These are phyloP conservation scores for Chelonus insularis DNA, from an alignment of 1,140 invertebrate genomes.

Conservation along the genomic window DNA sequence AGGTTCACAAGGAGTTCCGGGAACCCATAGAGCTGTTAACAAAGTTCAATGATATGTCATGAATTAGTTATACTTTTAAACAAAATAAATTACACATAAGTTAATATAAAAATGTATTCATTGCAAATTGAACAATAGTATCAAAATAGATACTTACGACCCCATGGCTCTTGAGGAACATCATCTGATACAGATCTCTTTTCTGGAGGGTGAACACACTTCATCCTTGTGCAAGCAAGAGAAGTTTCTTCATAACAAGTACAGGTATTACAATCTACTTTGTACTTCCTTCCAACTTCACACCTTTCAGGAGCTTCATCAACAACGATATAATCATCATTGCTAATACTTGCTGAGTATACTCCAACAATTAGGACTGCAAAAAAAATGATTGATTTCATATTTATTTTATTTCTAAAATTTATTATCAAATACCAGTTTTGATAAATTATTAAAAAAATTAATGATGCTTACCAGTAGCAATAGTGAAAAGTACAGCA, in stretches of 20 bases:
- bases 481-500: no score
- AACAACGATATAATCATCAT: conserved; percentile 10
- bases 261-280: conserved; percentile 30
- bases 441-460: no score
- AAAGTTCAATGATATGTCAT: not conserved
- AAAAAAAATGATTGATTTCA: not conserved
- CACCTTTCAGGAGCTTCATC: not conserved
- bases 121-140: no score
- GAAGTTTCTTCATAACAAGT: not conserved
- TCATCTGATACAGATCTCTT: not conserved
- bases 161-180: not conserved
- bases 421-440: no score
- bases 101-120: no score
- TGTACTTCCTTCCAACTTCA: conserved; percentile 18
- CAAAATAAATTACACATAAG: not conserved
- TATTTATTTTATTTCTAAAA: no score
- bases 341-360: not conserved
- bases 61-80: not conserved
- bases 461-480: no score
- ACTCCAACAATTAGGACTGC: no score
- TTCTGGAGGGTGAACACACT: not conserved
- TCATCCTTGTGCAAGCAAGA: conserved; percentile 17
- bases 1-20: conserved; percentile 5
- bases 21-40: not conserved
- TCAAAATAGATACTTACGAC: not conserved